A percentile compares a stretch with the other conserved stretches of the same genome.
Evolutionary conservation across 35 echinoderm and acorn worm species (phyloP).

Genomic region (Heliocidaris erythrogramma): DNA sequence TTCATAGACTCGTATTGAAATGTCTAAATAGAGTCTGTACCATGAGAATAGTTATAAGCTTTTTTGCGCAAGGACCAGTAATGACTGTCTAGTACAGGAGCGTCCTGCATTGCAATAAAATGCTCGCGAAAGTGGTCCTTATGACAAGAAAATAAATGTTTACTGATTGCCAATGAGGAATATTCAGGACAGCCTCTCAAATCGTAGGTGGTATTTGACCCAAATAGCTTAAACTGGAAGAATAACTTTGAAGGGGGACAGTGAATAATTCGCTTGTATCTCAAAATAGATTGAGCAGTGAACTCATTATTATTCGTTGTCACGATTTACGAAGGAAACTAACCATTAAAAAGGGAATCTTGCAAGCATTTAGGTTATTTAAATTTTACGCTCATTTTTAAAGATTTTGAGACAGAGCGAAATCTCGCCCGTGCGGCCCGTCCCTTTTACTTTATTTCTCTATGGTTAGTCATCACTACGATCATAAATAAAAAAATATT

Average conservation of each 20-base stretch:
- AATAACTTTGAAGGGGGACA: not conserved
- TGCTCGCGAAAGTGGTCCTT: not conserved
- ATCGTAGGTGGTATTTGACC: not conserved
- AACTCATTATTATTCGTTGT: no score
- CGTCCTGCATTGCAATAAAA: not conserved
- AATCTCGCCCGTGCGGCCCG: no score
- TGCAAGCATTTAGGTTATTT: no score
- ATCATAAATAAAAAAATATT: no score
- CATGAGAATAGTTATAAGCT: not conserved
- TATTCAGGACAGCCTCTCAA: not conserved
- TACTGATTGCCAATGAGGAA: not conserved
- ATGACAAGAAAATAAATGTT: not conserved
- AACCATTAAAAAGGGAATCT: no score
- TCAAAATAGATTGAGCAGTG: no score
- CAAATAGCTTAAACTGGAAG: not conserved
- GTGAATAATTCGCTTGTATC: not conserved
- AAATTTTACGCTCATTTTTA: no score
- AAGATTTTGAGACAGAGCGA: no score
- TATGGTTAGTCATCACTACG: no score
- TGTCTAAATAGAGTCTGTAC: not conserved
- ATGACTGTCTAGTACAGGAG: not conserved
- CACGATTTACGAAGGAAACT: no score
- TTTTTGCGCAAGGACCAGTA: not conserved
- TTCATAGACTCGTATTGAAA: no score
- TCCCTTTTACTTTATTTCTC: no score